Evolutionary conservation across 2,113 vertebrate genomes (phyloP), one percentile per base, ranked within the genome.

Genomic region (Eublepharis macularius): DNA sequence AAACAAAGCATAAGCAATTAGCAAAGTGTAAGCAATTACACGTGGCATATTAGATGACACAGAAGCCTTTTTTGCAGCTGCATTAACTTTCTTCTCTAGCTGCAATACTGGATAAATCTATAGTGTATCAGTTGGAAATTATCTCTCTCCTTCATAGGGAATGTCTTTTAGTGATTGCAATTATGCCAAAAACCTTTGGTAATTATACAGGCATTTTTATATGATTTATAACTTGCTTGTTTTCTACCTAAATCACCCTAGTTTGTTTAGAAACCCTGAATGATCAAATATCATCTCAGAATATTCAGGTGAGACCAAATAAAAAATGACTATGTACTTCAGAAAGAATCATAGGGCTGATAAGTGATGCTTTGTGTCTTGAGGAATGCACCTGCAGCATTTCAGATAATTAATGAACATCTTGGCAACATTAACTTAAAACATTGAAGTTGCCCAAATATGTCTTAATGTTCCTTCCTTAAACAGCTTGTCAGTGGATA

Each of bases 281-380:
- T 93, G 92, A 90, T 85, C 92, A 88, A 45, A 2, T 63, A 86
- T 90, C 84, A 88, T 57, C 92, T 92, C 83, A 77, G 89, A 77
- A 91, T 73, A 81, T 12, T 91, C 83, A 84, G 91, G 89, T 86
- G 93, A 93, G 60, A 89, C 84, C 16, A 78, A 95, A 95, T 96
- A 94, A 95, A 95, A 96, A 95, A 92, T 84, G 89, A 91, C 90
- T 94, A 83, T 92, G 93, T n/a, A n/a, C n/a, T n/a, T 95, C 95
- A 94, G 90, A 85, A 93, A 91, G 82, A 92, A 95, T 92, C 91
- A 86, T 51, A 76, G 0, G 74, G 66, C 84, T 90, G 86, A 86
- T 93, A 75, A 57, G 72, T 12, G 36, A 88, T 80, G 57, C 81
- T 91, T 65, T 91, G 86, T 80, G 51, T 3, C 0, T 86, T 94